These are phyloP conservation scores for Columba livia DNA, from an alignment of 2,113 vertebrate species.

Conservation along the genomic window DNA sequence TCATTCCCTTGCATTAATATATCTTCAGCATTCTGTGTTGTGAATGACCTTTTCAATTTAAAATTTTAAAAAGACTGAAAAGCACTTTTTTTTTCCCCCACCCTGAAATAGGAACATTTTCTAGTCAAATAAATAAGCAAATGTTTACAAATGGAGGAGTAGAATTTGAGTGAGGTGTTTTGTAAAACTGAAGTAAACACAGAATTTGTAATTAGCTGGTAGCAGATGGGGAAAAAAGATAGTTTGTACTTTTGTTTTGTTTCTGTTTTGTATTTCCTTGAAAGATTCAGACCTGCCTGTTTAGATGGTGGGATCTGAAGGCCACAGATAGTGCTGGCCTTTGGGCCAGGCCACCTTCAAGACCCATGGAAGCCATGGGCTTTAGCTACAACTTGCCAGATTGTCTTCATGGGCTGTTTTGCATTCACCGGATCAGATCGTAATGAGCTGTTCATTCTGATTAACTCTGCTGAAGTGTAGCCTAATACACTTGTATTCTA, in stretches of 20 bases:
- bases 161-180: background rate
- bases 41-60: conserved; percentile 30
- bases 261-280: background rate
- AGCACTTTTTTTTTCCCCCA: no score
- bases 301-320: background rate
- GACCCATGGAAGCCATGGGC: background rate
- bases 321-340: background rate
- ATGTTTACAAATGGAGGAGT: background rate
- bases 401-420: background rate
- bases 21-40: background rate
- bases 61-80: background rate
- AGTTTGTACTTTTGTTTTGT: background rate
- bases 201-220: background rate
- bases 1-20: conserved; percentile 26
- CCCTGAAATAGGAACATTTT: background rate
- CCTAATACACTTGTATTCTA: background rate
- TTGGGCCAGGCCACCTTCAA: no score
- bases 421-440: background rate
- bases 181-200: background rate
- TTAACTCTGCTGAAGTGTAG: background rate
- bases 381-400: background rate
- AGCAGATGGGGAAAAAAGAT: no score
- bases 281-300: no score
- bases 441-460: background rate
- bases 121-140: background rate